These are phyloP conservation scores for Mellilla xanthometata DNA, from an alignment of 2,888 invertebrate genomes.

Conservation along the genomic window DNA sequence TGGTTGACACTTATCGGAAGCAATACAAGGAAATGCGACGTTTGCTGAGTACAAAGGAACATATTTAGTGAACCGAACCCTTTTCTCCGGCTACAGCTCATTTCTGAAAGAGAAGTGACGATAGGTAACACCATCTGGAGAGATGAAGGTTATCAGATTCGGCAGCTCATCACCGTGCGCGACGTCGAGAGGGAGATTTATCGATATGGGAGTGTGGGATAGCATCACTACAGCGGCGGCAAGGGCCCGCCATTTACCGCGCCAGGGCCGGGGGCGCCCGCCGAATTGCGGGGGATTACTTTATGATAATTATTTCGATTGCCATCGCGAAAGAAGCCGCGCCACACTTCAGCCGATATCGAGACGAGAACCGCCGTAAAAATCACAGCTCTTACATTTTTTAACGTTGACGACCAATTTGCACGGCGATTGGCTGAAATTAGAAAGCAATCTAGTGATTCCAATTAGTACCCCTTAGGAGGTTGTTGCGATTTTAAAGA, in stretches of 20 bases:
- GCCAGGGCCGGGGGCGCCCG: slow-evolving; percentile 61
- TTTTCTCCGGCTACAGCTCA: background rate
- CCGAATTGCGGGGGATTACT: slow-evolving; percentile 78
- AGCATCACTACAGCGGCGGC: slow-evolving; percentile 56
- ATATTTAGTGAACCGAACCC: no score
- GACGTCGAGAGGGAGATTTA: slow-evolving; percentile 27
- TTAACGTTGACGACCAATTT: slow-evolving; percentile 52
- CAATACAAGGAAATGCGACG: no score
- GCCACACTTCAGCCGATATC: slow-evolving; percentile 57
- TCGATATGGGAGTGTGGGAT: slow-evolving; percentile 46
- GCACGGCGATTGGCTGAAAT: slow-evolving; percentile 53
- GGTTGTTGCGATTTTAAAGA: slow-evolving; percentile 38
- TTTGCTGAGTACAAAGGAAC: no score
- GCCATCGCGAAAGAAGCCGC: slow-evolving; percentile 68
- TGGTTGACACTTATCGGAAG: no score
- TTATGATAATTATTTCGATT: slow-evolving; percentile 81
- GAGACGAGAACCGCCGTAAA: slow-evolving; percentile 57
- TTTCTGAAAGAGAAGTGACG: background rate
- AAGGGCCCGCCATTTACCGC: slow-evolving; percentile 66
- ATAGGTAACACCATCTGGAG: slow-evolving; percentile 1
- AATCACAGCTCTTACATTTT: slow-evolving; percentile 62
- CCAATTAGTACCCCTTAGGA: slow-evolving; percentile 43
- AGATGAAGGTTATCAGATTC: slow-evolving; percentile 9
- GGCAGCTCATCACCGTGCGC: slow-evolving; percentile 7
- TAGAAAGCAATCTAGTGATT: slow-evolving; percentile 50